Percentiles rank a stretch among this genome's conserved stretches.
phyloP scores from a whole-genome alignment of 1,140 invertebrate species.

The Cyclargus thomasi region DNA sequence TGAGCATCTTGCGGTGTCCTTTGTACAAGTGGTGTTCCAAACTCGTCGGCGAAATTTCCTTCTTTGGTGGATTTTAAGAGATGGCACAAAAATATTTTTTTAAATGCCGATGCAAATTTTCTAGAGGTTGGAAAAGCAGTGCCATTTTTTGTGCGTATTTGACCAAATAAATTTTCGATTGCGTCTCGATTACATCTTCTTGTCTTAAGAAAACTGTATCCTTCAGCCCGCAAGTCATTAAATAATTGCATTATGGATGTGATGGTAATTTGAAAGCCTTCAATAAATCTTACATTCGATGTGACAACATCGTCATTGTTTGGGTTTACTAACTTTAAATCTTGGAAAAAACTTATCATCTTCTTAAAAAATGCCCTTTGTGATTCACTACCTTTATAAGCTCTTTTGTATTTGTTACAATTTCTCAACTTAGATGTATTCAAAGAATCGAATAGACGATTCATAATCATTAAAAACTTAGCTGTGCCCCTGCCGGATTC shows the following conservation, averaged over 20 bases:
- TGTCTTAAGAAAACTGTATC: conserved; percentile 11
- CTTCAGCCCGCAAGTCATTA: conserved; percentile 11
- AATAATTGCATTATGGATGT: conserved; percentile 6
- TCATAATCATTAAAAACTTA: conserved; percentile 12
- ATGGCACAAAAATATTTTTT: background rate
- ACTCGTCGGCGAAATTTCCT: conserved; percentile 8
- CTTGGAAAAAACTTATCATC: conserved; percentile 10
- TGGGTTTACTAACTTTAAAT: background rate
- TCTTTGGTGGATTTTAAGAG: conserved; percentile 7
- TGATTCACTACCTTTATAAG: conserved; percentile 17
- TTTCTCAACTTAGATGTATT: conserved; percentile 23
- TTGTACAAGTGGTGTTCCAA: conserved; percentile 11
- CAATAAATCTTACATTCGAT: background rate
- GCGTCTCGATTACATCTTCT: background rate
- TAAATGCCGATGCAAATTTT: conserved; percentile 12
- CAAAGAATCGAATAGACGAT: conserved; percentile 24
- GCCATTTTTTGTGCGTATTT: conserved; percentile 8
- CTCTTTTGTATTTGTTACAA: conserved; percentile 25
- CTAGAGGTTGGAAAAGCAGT: background rate
- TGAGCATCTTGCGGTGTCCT: background rate
- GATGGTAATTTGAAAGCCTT: conserved; percentile 13
- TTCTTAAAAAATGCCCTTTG: conserved; percentile 13
- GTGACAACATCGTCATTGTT: conserved; percentile 5
- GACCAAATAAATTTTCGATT: conserved; percentile 4
- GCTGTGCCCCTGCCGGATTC: conserved; percentile 28